Evolutionary conservation across 2,888 invertebrate species (phyloP).

Genomic region (Rhamphomyia laevipes): DNA sequence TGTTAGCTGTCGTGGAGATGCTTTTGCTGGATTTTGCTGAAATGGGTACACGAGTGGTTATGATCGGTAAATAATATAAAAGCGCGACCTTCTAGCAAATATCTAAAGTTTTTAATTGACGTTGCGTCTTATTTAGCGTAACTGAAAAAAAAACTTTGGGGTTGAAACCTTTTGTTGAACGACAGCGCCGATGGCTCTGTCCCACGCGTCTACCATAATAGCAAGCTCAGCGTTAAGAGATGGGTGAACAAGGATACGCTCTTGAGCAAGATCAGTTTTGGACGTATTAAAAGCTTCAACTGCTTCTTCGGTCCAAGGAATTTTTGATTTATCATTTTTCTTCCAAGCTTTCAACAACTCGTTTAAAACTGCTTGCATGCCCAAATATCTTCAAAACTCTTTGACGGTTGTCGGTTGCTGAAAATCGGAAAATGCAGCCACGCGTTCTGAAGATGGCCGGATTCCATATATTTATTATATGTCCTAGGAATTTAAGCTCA

Average conservation of each 20-base stretch:
- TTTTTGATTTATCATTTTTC: too few relatives aligned
- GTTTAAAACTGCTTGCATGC: conserved; percentile 1
- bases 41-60: conserved; percentile 2
- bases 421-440: background rate
- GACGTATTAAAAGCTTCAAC: too few relatives aligned
- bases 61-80: conserved; percentile 2
- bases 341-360: conserved; percentile 1
- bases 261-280: too few relatives aligned
- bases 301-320: too few relatives aligned
- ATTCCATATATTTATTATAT: background rate
- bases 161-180: conserved; percentile 1
- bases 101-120: background rate
- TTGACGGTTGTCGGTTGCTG: background rate
- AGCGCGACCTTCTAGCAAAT: too few relatives aligned
- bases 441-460: background rate
- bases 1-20: conserved; percentile 3
- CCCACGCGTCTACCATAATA: conserved; percentile 3
- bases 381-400: background rate
- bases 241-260: too few relatives aligned
- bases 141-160: conserved; percentile 2
- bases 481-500: conserved; percentile 3
- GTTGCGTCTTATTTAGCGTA: background rate
- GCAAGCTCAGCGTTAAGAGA: background rate
- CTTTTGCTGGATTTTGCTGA: conserved; percentile 1
- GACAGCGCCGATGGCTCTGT: conserved; percentile 4